Conservation (phyloP, 2,888 invertebrate species). For the Mantis religiosa region DNA sequence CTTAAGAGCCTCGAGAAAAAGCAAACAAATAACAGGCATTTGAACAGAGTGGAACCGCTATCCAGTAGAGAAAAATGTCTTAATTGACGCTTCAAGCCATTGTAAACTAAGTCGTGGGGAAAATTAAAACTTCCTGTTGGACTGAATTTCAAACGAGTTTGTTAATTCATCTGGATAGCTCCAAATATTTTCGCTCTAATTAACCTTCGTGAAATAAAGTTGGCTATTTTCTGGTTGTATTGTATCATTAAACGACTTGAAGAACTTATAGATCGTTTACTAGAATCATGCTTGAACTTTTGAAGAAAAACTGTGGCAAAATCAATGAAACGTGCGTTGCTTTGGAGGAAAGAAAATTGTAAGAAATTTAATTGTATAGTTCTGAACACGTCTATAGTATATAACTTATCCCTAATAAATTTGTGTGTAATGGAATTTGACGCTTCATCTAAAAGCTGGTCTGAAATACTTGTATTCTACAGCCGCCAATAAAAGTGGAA, state of each 20-base stretch:
- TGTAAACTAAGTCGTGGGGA: background rate
- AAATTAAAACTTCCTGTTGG: background rate
- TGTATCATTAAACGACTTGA: background rate
- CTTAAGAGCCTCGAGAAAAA: background rate
- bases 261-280: background rate
- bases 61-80: background rate
- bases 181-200: background rate
- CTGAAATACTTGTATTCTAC: too few species aligned
- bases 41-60: background rate
- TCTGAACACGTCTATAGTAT: too few species aligned
- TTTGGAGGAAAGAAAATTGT: background rate
- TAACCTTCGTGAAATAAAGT: background rate
- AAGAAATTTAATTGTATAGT: too few species aligned
- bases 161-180: background rate
- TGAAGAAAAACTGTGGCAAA: background rate
- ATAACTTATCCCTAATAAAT: too few species aligned
- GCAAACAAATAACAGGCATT: background rate
- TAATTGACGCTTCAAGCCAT: background rate
- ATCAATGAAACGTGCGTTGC: background rate
- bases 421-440: too few species aligned
- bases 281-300: background rate
- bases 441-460: too few species aligned
- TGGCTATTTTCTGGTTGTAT: background rate
- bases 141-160: background rate
- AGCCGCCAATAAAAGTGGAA: too few species aligned